A percentile compares a stretch with the other conserved stretches of the same genome.
These are phyloP conservation scores for Plectrocnemia conspersa DNA, from an alignment of 1,140 invertebrate species.

Conservation along the genomic window DNA sequence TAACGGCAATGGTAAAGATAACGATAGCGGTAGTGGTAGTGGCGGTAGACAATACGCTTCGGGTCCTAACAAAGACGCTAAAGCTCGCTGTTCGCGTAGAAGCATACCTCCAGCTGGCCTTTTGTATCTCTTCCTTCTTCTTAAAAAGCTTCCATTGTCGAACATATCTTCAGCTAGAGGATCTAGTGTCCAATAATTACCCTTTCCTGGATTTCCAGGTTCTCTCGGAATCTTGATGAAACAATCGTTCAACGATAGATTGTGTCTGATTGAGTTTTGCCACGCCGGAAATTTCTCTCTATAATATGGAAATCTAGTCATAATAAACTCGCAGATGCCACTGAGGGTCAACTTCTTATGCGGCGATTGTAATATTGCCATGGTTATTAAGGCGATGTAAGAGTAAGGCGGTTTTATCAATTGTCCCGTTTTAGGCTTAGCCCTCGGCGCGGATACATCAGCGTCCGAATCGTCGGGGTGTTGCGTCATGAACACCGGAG, in stretches of 20 bases:
- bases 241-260: slow-evolving; percentile 96
- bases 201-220: slow-evolving; percentile 97
- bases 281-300: slow-evolving; percentile 92
- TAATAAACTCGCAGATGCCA: slow-evolving; percentile 98
- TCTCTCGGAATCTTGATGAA: slow-evolving; percentile 98
- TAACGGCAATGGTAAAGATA: slow-evolving; percentile 42
- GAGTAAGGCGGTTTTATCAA: slow-evolving; percentile 90
- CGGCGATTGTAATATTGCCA: slow-evolving; percentile 96
- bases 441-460: background rate
- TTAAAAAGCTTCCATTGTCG: slow-evolving; percentile 95
- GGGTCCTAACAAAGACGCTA: slow-evolving; percentile 45
- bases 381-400: slow-evolving; percentile 96
- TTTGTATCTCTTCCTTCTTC: slow-evolving; percentile 93
- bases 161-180: slow-evolving; percentile 98
- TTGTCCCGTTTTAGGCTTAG: slow-evolving; percentile 26
- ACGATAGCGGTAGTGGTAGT: slow-evolving; percentile 43
- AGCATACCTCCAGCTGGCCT: slow-evolving; percentile 56
- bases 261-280: slow-evolving; percentile 97
- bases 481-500: slow-evolving; percentile 24
- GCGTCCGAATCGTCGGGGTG: slow-evolving; percentile 2
- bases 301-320: slow-evolving; percentile 96
- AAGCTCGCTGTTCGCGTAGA: slow-evolving; percentile 42
- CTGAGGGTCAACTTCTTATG: slow-evolving; percentile 94
- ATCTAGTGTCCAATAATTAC: slow-evolving; percentile 98
- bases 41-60: slow-evolving; percentile 48